Evolutionary conservation across 2,888 invertebrate species (phyloP).

Genomic region (Chrysolina oricalcia): DNA sequence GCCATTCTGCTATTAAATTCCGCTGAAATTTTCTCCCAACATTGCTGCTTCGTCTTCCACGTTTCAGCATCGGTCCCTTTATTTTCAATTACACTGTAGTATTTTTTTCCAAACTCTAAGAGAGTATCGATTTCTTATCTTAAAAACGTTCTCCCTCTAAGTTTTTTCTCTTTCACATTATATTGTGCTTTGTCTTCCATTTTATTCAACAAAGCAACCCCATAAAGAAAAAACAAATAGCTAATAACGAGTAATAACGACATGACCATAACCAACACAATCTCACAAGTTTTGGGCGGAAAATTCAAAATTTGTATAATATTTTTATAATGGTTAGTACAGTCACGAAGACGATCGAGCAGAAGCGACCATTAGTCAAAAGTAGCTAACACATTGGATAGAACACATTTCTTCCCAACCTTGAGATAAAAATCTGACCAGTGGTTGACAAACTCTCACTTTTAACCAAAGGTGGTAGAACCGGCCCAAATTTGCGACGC

Average conservation of each 20-base stretch:
- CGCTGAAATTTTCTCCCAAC: not conserved
- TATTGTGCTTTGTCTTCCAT: not conserved
- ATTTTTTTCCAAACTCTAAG: not conserved
- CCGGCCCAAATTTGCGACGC: too few species aligned
- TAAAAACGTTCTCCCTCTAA: not conserved
- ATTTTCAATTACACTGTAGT: not conserved
- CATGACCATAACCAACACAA: not conserved
- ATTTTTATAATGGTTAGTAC: not conserved
- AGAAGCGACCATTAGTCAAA: not conserved
- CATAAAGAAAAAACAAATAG: not conserved
- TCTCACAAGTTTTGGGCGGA: not conserved
- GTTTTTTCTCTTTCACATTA: not conserved
- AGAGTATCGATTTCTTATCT: not conserved
- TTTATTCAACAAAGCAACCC: not conserved
- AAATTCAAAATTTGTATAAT: not conserved
- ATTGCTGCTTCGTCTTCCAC: not conserved
- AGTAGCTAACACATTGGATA: not conserved
- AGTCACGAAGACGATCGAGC: not conserved
- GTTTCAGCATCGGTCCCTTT: not conserved
- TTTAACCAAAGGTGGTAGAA: not conserved
- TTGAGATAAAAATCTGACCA: not conserved
- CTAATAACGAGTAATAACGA: not conserved
- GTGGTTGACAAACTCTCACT: not conserved
- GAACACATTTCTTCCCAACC: not conserved
- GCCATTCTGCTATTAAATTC: not conserved